phyloP scores from a whole-genome alignment of 2,888 invertebrate species.

The Dioctria linearis region DNA sequence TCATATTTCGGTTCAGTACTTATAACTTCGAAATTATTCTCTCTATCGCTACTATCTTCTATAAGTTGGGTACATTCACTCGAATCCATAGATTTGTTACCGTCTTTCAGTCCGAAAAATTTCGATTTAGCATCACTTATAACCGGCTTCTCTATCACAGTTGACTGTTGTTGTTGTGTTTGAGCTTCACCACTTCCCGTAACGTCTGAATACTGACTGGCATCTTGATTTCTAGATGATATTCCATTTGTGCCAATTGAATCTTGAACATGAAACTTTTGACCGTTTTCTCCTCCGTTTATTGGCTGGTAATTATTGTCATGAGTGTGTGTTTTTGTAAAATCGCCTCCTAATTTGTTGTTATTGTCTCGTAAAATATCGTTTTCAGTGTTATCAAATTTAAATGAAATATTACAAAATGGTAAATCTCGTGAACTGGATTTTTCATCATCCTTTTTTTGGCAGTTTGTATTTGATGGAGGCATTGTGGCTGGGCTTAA shows the following conservation, averaged over 20 bases:
- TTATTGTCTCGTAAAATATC: not conserved
- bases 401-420: constrained; percentile 30
- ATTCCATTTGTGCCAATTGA: not conserved
- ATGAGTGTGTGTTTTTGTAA: not conserved
- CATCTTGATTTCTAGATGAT: not conserved
- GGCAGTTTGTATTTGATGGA: constrained; percentile 56
- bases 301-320: not conserved
- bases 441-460: constrained; percentile 22
- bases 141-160: constrained; percentile 64
- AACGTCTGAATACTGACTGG: not conserved
- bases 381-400: constrained; percentile 4
- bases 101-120: constrained; percentile 67
- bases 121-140: constrained; percentile 70
- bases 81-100: not conserved
- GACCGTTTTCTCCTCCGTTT: not conserved
- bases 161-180: not conserved
- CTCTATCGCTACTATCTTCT: not conserved
- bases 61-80: constrained; percentile 13
- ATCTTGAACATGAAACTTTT: not conserved
- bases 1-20: constrained; percentile 64
- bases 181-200: not conserved
- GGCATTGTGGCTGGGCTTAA: constrained; percentile 61
- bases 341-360: not conserved
- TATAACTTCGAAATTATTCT: not conserved
- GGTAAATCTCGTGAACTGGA: not conserved